These are phyloP conservation scores for Ptilorrhoa leucosticta DNA, from an alignment of 2,113 vertebrate genomes.

Conservation along the genomic window DNA sequence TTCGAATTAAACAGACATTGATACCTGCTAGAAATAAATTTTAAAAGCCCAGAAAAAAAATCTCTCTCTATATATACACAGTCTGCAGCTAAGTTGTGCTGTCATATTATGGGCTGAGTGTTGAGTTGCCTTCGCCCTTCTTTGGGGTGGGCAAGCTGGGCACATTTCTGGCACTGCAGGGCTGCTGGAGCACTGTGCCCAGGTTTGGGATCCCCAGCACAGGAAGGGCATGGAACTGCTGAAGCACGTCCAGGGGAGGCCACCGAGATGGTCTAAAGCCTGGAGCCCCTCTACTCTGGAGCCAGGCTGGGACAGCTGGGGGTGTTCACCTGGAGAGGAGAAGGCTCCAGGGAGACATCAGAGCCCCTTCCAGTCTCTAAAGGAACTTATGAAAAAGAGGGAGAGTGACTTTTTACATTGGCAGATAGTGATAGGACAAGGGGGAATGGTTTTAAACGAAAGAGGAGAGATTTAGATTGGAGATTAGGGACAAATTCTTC, in stretches of 20 bases:
- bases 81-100: not conserved
- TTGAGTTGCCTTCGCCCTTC: rapidly evolving
- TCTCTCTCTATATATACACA: rapidly evolving
- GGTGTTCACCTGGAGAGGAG: not conserved
- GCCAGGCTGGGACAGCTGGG: not conserved
- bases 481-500: not conserved
- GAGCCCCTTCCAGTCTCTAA: rapidly evolving
- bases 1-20: not conserved
- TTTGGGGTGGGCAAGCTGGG: not conserved
- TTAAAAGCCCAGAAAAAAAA: no score
- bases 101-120: rapidly evolving
- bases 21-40: not conserved
- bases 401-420: not conserved
- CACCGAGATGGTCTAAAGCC: rapidly evolving
- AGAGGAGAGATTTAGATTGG: not conserved
- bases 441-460: not conserved
- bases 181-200: not conserved
- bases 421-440: not conserved
- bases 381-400: not conserved
- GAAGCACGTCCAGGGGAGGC: rapidly evolving
- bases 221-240: not conserved
- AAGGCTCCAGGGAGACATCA: not conserved
- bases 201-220: not conserved
- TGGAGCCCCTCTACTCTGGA: not conserved
- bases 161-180: not conserved